Evolutionary conservation across 2,797 vertebrate genomes (phyloP).

Genomic region (Falco columbarius): DNA sequence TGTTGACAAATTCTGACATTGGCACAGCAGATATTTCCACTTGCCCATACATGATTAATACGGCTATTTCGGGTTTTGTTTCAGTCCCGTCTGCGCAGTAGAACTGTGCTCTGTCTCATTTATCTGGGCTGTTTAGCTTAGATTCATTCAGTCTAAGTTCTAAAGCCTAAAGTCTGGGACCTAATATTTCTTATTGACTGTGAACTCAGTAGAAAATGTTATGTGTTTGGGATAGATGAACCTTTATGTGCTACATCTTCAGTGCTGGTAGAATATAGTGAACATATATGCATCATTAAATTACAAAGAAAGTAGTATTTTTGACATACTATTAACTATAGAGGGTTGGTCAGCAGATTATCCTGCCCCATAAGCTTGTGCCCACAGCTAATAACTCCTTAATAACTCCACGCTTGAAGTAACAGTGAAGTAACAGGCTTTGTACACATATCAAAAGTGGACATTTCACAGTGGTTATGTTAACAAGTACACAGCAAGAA

Average conservation of each 20-base stretch:
- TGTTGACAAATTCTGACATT: slow-evolving; percentile 26
- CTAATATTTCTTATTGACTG: neutral
- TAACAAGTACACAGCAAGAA: neutral
- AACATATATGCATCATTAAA: neutral
- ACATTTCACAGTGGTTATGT: neutral
- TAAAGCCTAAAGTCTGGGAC: neutral
- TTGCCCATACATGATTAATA: neutral
- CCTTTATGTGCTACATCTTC: neutral
- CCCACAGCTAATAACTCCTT: neutral
- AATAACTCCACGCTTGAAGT: neutral
- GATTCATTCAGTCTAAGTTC: neutral
- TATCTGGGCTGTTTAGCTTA: neutral
- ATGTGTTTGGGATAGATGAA: neutral
- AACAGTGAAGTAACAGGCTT: neutral
- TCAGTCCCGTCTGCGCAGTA: neutral
- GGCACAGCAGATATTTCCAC: neutral
- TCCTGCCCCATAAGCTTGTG: neutral
- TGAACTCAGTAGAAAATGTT: neutral
- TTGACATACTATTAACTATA: neutral
- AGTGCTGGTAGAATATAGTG: neutral
- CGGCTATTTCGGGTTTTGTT: neutral
- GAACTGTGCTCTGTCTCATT: slow-evolving; percentile 5
- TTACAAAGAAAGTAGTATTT: neutral
- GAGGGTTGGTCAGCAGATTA: neutral
- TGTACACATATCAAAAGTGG: neutral